Conservation (phyloP, 2,797 vertebrate genomes). For the Bovichtus variegatus region DNA sequence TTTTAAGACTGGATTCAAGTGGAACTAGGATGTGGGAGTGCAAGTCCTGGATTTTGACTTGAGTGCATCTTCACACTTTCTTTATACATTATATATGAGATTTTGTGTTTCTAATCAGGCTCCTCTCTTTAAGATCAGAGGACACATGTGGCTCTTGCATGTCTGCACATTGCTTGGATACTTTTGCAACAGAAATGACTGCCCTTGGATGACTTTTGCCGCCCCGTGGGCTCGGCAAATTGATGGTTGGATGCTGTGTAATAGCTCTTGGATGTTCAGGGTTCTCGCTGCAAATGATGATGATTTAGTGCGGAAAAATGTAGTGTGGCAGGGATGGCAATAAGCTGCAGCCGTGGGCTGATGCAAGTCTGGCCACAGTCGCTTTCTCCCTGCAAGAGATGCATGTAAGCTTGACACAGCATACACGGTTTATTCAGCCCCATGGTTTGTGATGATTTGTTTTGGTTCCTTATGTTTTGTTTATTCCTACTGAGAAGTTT, state of each 20-base stretch:
- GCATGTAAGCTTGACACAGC: slow-evolving; percentile 74
- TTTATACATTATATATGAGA: slow-evolving; percentile 34
- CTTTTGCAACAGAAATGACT: slow-evolving; percentile 28
- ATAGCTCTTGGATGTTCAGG: slow-evolving; percentile 52
- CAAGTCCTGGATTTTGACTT: slow-evolving; percentile 60
- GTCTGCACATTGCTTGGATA: slow-evolving; percentile 58
- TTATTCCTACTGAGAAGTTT: slow-evolving; percentile 76
- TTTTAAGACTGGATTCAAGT: slow-evolving; percentile 38
- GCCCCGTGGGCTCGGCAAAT: slow-evolving; percentile 29
- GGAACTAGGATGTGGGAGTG: slow-evolving; percentile 16
- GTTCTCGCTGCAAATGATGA: slow-evolving; percentile 42
- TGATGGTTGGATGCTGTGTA: slow-evolving; percentile 44
- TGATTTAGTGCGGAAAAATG: slow-evolving; percentile 56
- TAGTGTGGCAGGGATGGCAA: slow-evolving; percentile 29
- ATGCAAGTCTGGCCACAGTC: slow-evolving; percentile 36
- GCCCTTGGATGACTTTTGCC: slow-evolving; percentile 35
- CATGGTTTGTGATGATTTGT: slow-evolving; percentile 55
- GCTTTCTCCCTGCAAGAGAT: slow-evolving; percentile 57
- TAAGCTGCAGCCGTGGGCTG: slow-evolving; percentile 35
- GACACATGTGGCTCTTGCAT: slow-evolving; percentile 50
- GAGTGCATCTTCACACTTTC: slow-evolving; percentile 48
- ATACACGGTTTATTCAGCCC: slow-evolving; percentile 40
- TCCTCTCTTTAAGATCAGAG: slow-evolving; percentile 25
- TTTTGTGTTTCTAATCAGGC: slow-evolving; percentile 24
- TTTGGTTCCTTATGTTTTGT: slow-evolving; percentile 61